Evolutionary conservation across 1,140 invertebrate genomes (phyloP), one percentile per base, ranked within the genome.

Genomic region (Rhagoletis pomonella): DNA sequence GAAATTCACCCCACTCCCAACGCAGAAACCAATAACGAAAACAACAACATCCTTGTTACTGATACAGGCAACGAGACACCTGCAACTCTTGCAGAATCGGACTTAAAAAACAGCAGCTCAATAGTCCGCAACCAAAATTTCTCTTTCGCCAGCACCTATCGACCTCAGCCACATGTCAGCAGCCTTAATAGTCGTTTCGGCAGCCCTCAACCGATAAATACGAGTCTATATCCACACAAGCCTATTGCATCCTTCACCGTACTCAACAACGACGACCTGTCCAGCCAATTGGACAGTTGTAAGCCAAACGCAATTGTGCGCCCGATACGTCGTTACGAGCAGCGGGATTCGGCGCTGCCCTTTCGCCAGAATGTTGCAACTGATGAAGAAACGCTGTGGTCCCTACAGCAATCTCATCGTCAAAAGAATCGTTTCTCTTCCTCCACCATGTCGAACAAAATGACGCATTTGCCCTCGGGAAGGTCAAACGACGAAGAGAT

Each of bases 241-340:
- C 90, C 91, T 12, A 90, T 89, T 85, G 89, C 90, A 86, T 87
- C 91, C 10, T 92, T 92, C 81, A 89, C 91, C 1, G 89, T 92
- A 62, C 88, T 92, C 65, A 90, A 90, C 19, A 87, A 87, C 87
- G 90, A 91, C 50, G 84, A 85, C 4, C 17, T n/a, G 3, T 12
- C 50, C 0, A 73, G 12, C 69, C 10, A 4, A 4, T 73, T 50
- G 3, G 50, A 58, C 42, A 86, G 60, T 17, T 19, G 89, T 47
- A 94, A 94, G 89, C 94, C 94, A 10, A 94, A 94, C 88, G 93
- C 93, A 87, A 94, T 94, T 19, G 94, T 94, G 65, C 93, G 93
- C 88, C 94, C 94, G 42, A 93, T 93, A 42, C 90, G 93, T 59
- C 90, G 94, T 29, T 88, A 91, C 14, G 90, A 90, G 19, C 60